A percentile compares a stretch with the other conserved stretches of the same genome.
These are phyloP conservation scores for Etheostoma cragini DNA, from an alignment of 2,113 vertebrate genomes.

Conservation along the genomic window DNA sequence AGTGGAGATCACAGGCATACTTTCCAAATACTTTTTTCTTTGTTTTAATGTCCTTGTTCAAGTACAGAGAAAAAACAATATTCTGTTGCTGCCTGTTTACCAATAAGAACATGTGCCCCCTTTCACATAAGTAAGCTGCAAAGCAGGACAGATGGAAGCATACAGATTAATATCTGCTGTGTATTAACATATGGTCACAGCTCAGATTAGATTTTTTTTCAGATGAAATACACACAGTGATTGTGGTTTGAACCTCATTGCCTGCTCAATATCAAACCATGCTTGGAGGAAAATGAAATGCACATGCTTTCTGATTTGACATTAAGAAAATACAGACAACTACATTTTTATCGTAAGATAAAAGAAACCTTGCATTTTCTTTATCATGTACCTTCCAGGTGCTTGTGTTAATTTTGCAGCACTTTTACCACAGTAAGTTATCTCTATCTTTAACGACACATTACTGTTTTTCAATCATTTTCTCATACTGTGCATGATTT, in stretches of 20 bases:
- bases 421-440: slow-evolving; percentile 67
- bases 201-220: slow-evolving; percentile 58
- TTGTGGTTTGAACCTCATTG: slow-evolving; percentile 36
- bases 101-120: slow-evolving; percentile 5
- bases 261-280: slow-evolving; percentile 37
- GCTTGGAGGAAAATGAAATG: slow-evolving; percentile 61
- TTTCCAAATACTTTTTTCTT: slow-evolving; percentile 20
- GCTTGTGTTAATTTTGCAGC: slow-evolving; percentile 55
- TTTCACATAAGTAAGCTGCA: slow-evolving; percentile 43
- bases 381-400: slow-evolving; percentile 74
- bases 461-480: slow-evolving; percentile 79
- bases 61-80: slow-evolving; percentile 14
- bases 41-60: slow-evolving; percentile 28
- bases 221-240: slow-evolving; percentile 53
- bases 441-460: slow-evolving; percentile 63
- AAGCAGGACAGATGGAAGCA: slow-evolving; percentile 49
- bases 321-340: slow-evolving; percentile 62
- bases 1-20: not conserved
- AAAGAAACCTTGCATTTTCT: slow-evolving; percentile 70
- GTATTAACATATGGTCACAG: slow-evolving; percentile 67
- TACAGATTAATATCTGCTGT: slow-evolving; percentile 62
- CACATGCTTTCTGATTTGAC: slow-evolving; percentile 74
- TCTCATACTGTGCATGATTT: slow-evolving; percentile 76
- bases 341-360: slow-evolving; percentile 70
- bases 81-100: not conserved